Evolutionary conservation across 2,113 vertebrate genomes (phyloP), one percentile per base, ranked within the genome.

Genomic region (Xiphophorus hellerii): DNA sequence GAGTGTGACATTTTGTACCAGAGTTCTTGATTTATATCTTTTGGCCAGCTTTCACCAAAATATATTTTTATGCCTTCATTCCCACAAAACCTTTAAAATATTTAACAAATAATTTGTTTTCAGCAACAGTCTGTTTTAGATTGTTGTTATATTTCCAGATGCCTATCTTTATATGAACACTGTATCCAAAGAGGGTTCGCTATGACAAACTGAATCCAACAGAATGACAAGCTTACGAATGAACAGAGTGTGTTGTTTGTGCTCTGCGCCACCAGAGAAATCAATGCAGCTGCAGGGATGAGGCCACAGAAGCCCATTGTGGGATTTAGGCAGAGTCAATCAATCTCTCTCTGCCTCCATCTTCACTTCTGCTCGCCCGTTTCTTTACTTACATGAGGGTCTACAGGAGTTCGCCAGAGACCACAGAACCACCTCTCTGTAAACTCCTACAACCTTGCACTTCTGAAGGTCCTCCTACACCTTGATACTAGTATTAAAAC

Each of bases 181-280:
- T 33, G 66, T 62, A 54, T 35, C 39, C 14, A 60, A 66, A 64
- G 69, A 69, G 25, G 4, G 61, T 65, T 31, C 77, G 30, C 58
- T 71, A 60, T 79, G 69, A 69, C 60, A 60, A 44, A 64, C 54
- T 25, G 58, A 62, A 51, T 68, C 60, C 64, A 65, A 51, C 70
- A 51, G 54, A 78, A 80, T 51, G 81, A 88, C 68, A 71, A 74
- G 76, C 80, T 37, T 4, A 44, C 73, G 82, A 78, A 77, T n/a
- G 72, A 61, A 69, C 69, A 62, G 68, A 65, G 81, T 63, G 85
- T 84, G 76, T 73, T 91, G 87, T 88, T 88, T 90, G 83, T 86
- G 84, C 88, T 91, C 86, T 90, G 88, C 87, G 90, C 82, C 88
- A 91, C 81, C 74, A 78, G 81, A 91, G 84, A 92, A 92, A 92